Evolutionary conservation across 1,140 invertebrate species (phyloP).

Genomic region (Liolophura sinensis): DNA sequence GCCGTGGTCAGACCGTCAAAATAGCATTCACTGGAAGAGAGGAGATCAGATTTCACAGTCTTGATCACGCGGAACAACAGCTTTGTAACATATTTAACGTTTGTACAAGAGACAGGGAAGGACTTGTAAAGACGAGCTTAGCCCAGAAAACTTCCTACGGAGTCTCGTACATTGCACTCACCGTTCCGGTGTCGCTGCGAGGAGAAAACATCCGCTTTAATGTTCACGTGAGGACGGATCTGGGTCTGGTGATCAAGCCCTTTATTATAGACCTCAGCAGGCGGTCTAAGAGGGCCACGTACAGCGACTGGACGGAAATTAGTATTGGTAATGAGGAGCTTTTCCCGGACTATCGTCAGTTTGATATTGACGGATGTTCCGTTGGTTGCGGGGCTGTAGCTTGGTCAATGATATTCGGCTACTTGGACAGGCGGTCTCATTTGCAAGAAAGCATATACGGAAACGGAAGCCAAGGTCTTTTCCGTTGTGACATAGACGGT

Average conservation of each 20-base stretch:
- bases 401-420: slow-evolving; percentile 23
- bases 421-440: slow-evolving; percentile 19
- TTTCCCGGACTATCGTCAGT: slow-evolving; percentile 22
- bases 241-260: too few species aligned
- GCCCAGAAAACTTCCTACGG: too few species aligned
- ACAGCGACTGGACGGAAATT: slow-evolving; percentile 1
- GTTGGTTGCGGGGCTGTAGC: slow-evolving; percentile 26
- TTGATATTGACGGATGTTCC: slow-evolving; percentile 9
- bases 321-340: slow-evolving; percentile 7
- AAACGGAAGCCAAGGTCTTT: slow-evolving; percentile 13
- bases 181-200: too few species aligned
- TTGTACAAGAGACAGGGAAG: too few species aligned
- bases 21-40: background rate
- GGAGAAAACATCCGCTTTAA: too few species aligned
- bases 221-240: too few species aligned
- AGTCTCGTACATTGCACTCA: too few species aligned
- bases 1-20: background rate
- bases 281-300: slow-evolving; percentile 11
- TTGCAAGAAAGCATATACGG: background rate
- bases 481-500: slow-evolving; percentile 15
- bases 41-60: background rate
- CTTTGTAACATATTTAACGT: too few species aligned
- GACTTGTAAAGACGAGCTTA: too few species aligned
- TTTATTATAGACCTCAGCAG: slow-evolving; percentile 8
- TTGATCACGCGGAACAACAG: background rate